These are phyloP conservation scores for Morus bassanus DNA, from an alignment of 2,797 vertebrate species.

Conservation along the genomic window DNA sequence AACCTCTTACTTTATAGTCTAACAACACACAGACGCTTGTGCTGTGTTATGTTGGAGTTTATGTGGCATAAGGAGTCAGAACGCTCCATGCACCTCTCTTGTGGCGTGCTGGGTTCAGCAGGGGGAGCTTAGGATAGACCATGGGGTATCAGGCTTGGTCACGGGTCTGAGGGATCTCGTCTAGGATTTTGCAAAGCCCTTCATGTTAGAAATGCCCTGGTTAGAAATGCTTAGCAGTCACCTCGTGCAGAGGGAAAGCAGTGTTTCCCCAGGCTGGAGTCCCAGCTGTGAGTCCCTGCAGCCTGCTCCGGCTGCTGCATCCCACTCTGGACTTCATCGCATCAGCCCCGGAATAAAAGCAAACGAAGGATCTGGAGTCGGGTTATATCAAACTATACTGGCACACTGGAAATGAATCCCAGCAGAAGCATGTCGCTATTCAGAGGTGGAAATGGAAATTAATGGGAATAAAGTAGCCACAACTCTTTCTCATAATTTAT, in stretches of 20 bases:
- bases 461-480: conserved; percentile 8
- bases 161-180: background rate
- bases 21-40: background rate
- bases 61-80: background rate
- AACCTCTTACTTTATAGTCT: background rate
- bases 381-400: background rate
- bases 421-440: background rate
- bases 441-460: background rate
- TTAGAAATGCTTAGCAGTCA: background rate
- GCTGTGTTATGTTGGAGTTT: background rate
- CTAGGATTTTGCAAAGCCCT: background rate
- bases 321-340: accelerated
- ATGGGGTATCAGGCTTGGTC: background rate
- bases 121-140: background rate
- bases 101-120: accelerated
- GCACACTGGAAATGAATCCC: background rate
- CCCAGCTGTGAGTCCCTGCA: background rate
- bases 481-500: conserved; percentile 35
- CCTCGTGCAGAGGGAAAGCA: background rate
- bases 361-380: background rate
- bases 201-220: background rate
- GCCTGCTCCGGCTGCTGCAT: background rate
- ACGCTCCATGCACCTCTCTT: background rate
- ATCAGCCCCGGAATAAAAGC: background rate
- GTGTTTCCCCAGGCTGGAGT: background rate